Evolutionary conservation across 2,113 vertebrate genomes (phyloP), one percentile per base, ranked within the genome.

Genomic region (Puntigrus tetrazona): DNA sequence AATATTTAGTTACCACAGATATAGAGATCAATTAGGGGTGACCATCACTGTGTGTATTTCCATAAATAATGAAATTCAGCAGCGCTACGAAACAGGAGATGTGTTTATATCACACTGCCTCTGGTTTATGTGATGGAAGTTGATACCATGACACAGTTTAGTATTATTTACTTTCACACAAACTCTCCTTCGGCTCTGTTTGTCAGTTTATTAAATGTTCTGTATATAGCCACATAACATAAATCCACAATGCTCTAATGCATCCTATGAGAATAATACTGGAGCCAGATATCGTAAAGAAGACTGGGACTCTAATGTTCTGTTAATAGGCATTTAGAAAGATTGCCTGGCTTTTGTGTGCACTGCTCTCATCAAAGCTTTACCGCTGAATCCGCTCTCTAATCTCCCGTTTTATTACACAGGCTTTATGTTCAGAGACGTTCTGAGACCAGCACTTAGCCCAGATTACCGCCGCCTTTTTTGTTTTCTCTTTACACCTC

Each of bases 121-220:
- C 22, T 27, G 27, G 61, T 20, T 76, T 73, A 61, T 80, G 13
- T 59, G 5, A 22, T 22, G 27, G 20, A n/a, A 29, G 47, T 50
- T 55, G 50, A 43, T 67, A 36, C 77, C 36, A 63, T 78, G 25
- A 31, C 36, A 61, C 52, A 59, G 41, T 80, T 79, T 75, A 43
- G 16, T 9, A 25, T 27, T 55, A 55, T 52, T 78, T 65, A 43
- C 3, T 9, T 74, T 47, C 11, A 52, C 75, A 61, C 38, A 52
- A 78, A 82, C 50, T 34, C 47, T 41, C 25, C 22, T n/a, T 14
- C 7, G 25, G 73, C 29, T 69, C 76, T 65, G 41, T 78, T 67
- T 70, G 45, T 65, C 65, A 63, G 38, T 36, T 36, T 36, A 84
- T 82, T 59, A 29, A 47, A 43, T 27, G 22, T 20, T 27, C 36